phyloP scores from a whole-genome alignment of 2,888 invertebrate genomes.

The Coenonympha arcania region DNA sequence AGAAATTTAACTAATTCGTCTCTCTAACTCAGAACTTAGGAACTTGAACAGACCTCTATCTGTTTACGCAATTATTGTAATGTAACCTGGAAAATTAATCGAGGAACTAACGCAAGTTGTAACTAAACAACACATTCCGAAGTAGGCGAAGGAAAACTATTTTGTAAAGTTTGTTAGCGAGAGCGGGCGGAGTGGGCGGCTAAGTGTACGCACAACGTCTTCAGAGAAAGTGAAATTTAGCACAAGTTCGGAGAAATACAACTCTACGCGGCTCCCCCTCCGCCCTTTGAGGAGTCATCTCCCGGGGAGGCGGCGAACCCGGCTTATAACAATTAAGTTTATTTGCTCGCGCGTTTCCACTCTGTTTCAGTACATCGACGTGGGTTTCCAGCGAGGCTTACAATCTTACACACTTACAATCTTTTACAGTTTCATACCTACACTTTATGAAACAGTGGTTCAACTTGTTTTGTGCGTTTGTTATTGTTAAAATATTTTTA shows the following conservation, averaged over 20 bases:
- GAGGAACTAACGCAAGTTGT: neutral
- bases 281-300: constrained; percentile 44
- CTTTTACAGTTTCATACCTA: neutral
- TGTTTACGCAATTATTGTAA: too few relatives aligned
- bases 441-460: neutral
- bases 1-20: neutral
- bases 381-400: constrained; percentile 9
- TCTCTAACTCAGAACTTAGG: neutral
- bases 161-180: constrained; percentile 50
- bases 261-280: constrained; percentile 48
- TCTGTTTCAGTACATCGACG: constrained; percentile 30
- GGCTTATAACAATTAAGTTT: constrained; percentile 74
- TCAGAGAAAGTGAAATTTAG: constrained; percentile 74
- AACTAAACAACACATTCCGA: constrained; percentile 30
- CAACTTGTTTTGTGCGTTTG: too few relatives aligned
- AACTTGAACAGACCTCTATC: too few relatives aligned
- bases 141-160: constrained; percentile 46
- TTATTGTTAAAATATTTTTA: too few relatives aligned
- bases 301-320: constrained; percentile 55
- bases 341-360: constrained; percentile 63
- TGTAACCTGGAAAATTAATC: constrained; percentile 8
- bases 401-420: constrained; percentile 3
- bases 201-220: constrained; percentile 71
- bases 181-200: constrained; percentile 54
- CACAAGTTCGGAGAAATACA: constrained; percentile 73